Evolutionary conservation across 2,113 vertebrate genomes (phyloP).

Genomic region (Prionailurus bengalensis): DNA sequence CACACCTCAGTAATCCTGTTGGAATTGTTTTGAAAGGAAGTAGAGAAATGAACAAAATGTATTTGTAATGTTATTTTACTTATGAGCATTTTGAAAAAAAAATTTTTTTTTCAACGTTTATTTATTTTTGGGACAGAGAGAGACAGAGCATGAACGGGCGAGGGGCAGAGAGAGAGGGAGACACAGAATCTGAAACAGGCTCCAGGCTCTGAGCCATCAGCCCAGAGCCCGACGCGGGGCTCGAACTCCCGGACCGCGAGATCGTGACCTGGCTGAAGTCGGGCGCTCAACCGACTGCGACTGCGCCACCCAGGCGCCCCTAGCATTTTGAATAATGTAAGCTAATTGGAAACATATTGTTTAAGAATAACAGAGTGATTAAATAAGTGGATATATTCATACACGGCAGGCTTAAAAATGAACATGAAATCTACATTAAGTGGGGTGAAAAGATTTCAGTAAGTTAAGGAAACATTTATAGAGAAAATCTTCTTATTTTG

Average conservation of each 20-base stretch:
- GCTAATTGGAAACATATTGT: not conserved
- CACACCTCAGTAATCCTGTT: not conserved
- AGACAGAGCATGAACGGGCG: too few relatives aligned
- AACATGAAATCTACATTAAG: not conserved
- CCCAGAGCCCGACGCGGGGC: too few relatives aligned
- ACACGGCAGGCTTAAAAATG: not conserved
- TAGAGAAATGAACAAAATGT: not conserved
- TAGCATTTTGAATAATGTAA: not conserved
- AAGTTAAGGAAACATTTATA: not conserved
- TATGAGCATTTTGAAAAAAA: not conserved
- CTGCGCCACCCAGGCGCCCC: too few relatives aligned
- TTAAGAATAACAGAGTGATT: not conserved
- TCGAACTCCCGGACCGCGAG: too few relatives aligned
- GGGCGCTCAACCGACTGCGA: too few relatives aligned
- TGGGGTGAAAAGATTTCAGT: not conserved
- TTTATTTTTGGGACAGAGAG: too few relatives aligned
- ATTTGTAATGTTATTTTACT: not conserved
- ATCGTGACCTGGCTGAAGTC: too few relatives aligned
- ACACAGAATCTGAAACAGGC: too few relatives aligned
- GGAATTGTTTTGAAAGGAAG: not conserved
- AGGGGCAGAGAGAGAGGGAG: too few relatives aligned
- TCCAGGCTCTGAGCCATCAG: too few relatives aligned
- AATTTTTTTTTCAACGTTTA: too few relatives aligned
- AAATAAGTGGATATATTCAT: not conserved
- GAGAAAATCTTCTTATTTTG: not conserved